Conservation (phyloP, 1,140 invertebrate species). For the Thalassaphorura encarpata region DNA sequence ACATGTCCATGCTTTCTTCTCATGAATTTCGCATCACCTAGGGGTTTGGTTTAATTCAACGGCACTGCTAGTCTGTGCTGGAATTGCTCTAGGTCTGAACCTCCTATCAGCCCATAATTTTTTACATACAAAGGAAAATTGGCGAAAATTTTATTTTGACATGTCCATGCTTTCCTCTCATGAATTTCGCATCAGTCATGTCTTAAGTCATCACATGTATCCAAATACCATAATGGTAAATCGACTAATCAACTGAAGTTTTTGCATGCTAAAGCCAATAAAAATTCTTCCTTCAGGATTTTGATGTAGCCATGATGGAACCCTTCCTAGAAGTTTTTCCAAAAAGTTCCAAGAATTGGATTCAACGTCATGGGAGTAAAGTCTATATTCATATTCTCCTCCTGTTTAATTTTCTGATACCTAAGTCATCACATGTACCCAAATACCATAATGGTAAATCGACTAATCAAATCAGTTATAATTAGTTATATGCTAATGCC, state of each 20-base stretch:
- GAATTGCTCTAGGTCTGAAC: slow-evolving; percentile 46
- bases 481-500: not conserved
- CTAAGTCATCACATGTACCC: slow-evolving; percentile 71
- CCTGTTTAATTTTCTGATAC: too few species aligned
- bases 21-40: slow-evolving; percentile 33
- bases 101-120: slow-evolving; percentile 63
- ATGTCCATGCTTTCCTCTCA: slow-evolving; percentile 52
- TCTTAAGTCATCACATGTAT: slow-evolving; percentile 66
- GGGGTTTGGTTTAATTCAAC: slow-evolving; percentile 6
- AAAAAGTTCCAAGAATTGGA: too few species aligned
- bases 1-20: slow-evolving; percentile 32
- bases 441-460: slow-evolving; percentile 52
- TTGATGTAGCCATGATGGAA: slow-evolving; percentile 59
- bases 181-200: slow-evolving; percentile 66
- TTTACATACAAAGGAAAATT: slow-evolving; percentile 66
- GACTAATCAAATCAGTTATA: not conserved
- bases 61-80: slow-evolving; percentile 37
- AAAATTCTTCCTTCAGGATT: slow-evolving; percentile 42
- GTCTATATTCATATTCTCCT: too few species aligned
- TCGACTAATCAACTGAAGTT: not conserved
- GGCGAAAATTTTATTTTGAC: slow-evolving; percentile 71
- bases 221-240: slow-evolving; percentile 56
- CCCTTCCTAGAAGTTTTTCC: slow-evolving; percentile 56
- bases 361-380: too few species aligned
- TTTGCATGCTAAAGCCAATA: not conserved